phyloP scores from a whole-genome alignment of 1,140 invertebrate genomes.

The Drosophila nasuta region DNA sequence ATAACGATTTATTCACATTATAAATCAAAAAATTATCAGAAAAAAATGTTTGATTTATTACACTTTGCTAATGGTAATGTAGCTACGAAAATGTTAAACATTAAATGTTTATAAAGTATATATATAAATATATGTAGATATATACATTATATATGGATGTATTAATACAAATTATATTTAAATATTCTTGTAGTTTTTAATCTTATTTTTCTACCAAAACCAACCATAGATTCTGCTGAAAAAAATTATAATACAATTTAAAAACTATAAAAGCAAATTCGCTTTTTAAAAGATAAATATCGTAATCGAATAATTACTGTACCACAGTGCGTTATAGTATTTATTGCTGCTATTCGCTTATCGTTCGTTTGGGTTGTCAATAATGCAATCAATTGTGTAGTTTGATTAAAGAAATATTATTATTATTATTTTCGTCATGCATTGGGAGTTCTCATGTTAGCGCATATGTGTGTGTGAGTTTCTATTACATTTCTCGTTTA shows the following conservation, averaged over 20 bases:
- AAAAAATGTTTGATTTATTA: too few relatives aligned
- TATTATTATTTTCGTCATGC: constrained; percentile 46
- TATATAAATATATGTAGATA: too few relatives aligned
- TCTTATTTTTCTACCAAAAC: too few relatives aligned
- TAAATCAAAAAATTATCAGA: too few relatives aligned
- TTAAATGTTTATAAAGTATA: too few relatives aligned
- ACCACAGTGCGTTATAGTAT: constrained; percentile 26
- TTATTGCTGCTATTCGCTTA: constrained; percentile 34
- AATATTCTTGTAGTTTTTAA: too few relatives aligned
- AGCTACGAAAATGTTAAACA: too few relatives aligned
- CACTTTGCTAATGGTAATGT: too few relatives aligned
- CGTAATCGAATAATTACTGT: neutral
- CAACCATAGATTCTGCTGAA: too few relatives aligned
- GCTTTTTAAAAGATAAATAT: neutral
- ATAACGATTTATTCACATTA: too few relatives aligned
- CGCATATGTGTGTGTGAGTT: constrained; percentile 12
- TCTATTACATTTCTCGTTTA: constrained; percentile 49
- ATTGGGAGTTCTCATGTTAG: constrained; percentile 8
- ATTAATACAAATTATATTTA: too few relatives aligned
- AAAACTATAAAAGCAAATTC: neutral
- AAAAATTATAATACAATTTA: neutral
- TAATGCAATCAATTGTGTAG: constrained; percentile 65
- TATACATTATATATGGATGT: too few relatives aligned
- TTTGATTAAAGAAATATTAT: constrained; percentile 61
- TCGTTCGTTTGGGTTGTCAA: constrained; percentile 54